phyloP scores from a whole-genome alignment of 2,888 invertebrate species.

The Drosophila pegasa region DNA sequence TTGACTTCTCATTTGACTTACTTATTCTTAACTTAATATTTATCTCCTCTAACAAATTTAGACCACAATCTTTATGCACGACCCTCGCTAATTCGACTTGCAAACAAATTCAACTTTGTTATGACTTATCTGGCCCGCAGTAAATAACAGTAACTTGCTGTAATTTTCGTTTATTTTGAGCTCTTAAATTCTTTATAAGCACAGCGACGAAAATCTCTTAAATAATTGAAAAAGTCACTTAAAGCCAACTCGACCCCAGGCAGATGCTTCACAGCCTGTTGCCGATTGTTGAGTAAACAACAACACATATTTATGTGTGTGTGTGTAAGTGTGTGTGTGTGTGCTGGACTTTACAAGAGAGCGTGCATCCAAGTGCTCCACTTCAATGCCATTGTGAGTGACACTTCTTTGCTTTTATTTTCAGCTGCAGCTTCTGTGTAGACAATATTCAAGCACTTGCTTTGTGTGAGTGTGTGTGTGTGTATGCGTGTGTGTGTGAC shows the following conservation, averaged over 20 bases:
- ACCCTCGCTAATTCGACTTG: not conserved
- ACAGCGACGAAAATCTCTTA: conserved; percentile 22
- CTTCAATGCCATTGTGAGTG: conserved; percentile 70
- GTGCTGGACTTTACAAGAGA: conserved; percentile 25
- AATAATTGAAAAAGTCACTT: conserved; percentile 37
- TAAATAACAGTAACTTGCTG: not conserved
- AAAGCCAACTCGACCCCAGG: conserved; percentile 28
- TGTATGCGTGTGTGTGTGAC: conserved; percentile 17
- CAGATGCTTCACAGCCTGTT: conserved; percentile 53
- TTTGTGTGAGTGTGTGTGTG: conserved; percentile 13
- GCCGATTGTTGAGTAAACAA: conserved; percentile 67
- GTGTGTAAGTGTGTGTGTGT: not conserved
- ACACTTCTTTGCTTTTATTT: conserved; percentile 60
- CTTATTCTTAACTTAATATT: not conserved
- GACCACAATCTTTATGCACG: not conserved
- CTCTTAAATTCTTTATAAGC: conserved; percentile 1
- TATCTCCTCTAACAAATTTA: not conserved
- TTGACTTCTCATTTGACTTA: not conserved
- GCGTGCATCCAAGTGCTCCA: conserved; percentile 43
- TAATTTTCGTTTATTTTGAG: not conserved
- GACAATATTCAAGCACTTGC: conserved; percentile 45
- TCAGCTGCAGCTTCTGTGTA: conserved; percentile 32
- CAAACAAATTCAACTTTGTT: not conserved
- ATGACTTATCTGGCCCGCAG: not conserved
- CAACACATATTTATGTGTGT: conserved; percentile 35